Base-by-base conservation (phyloP, 2,888 invertebrate species). In the Ditylenchus weischeri region DNA sequence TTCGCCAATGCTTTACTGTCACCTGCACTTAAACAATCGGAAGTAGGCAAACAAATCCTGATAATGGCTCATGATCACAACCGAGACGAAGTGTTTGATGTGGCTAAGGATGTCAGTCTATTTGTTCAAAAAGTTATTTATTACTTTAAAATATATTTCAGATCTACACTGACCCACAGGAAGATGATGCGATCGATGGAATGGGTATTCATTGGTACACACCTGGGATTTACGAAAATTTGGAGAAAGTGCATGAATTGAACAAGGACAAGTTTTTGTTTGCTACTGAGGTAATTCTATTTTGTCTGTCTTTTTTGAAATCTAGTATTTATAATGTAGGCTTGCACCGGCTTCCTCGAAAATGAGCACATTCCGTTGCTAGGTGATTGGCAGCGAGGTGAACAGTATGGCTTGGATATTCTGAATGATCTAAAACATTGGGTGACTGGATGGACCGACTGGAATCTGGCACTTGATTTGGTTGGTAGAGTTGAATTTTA, bases 171-270 rank as follows among this genome's bases (percentile, higher is more conserved):
- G 82, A 84, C 66, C 62, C 76, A 0, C 70, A 72, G 8, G 83
- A 84, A 0, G 70, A 76, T 0, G 73, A 79, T 58, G 85, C 83
- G 72, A 83, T 91, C 0, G 88, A 89, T 77, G 92, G 91, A 0
- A 86, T 91, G 54, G 90, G 89, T 0, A 85, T 91, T 5, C 93
- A 93, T 84, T 93, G 91, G 89, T 93, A 93, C 83, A 90, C 92
- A 84, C 80, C 83, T 23, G 81, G 88, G 38, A 81, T 88, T 43
- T 87, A 89, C 0, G 83, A n/a, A n/a, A 57, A 65, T 11, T 84
- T 88, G 43, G 86, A 88, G 18, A 72, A 80, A 48, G 87, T 90
- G 0, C 89, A 89, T 74, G 73, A 86, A 0, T 81, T 84, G 54
- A 88, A 88, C 83, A 89, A 90, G 0, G 86, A 88, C 69, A 89